Evolutionary conservation across 2,113 vertebrate species (phyloP).

Genomic region (Tricholaema leucomelas): DNA sequence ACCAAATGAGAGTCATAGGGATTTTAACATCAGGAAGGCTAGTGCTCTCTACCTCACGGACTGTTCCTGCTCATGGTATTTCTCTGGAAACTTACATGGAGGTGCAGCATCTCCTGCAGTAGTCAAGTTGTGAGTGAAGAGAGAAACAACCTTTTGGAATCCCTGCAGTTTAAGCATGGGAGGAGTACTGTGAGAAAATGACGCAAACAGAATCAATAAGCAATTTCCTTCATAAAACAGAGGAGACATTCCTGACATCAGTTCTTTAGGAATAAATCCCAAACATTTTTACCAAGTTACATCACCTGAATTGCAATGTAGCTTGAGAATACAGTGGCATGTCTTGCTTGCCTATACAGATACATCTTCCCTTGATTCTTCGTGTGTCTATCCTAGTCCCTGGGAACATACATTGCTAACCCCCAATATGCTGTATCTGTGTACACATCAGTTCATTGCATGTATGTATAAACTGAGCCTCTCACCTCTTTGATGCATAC

Average conservation of each 20-base stretch:
- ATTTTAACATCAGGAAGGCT: background rate
- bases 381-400: background rate
- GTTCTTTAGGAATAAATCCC: background rate
- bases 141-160: background rate
- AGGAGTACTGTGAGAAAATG: background rate
- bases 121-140: background rate
- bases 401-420: rapidly evolving
- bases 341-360: background rate
- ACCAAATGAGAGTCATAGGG: background rate
- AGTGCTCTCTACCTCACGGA: background rate
- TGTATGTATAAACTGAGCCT: background rate
- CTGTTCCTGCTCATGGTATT: background rate
- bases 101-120: background rate
- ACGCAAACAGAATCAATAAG: constrained; percentile 26
- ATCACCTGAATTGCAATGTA: background rate
- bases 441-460: background rate
- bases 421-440: background rate
- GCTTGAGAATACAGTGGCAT: background rate
- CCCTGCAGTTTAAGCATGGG: background rate
- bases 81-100: background rate
- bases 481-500: background rate
- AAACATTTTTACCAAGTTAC: background rate
- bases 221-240: constrained; percentile 23
- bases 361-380: background rate
- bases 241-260: background rate